Percentiles rank a stretch among this genome's conserved stretches.
Evolutionary conservation across 1,140 invertebrate species (phyloP).

Genomic region (Danaus melanippus): DNA sequence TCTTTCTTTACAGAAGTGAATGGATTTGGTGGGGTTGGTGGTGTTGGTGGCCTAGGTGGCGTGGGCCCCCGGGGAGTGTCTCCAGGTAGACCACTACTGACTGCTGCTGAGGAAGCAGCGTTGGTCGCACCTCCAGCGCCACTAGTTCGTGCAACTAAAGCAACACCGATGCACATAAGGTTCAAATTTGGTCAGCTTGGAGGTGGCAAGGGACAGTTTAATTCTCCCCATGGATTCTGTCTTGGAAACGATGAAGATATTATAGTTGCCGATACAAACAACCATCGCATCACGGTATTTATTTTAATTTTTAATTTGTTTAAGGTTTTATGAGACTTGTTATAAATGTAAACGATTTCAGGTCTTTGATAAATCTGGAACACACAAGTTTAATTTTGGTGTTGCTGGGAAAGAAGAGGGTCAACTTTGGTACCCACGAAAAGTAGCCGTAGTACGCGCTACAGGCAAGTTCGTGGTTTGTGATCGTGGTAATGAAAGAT

Average conservation of each 20-base stretch:
- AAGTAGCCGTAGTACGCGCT: conserved; percentile 92
- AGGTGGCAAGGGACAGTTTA: conserved; percentile 92
- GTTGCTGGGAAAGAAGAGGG: conserved; percentile 94
- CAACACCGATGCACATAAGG: conserved; percentile 88
- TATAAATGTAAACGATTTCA: conserved; percentile 40
- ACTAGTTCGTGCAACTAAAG: conserved; percentile 77
- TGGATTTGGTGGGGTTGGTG: conserved; percentile 54
- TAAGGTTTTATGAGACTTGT: background rate
- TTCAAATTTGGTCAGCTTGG: conserved; percentile 96
- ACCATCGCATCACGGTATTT: conserved; percentile 92
- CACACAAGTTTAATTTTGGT: conserved; percentile 92
- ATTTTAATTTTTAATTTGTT: conserved; percentile 6
- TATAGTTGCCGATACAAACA: conserved; percentile 96
- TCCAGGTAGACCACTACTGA: conserved; percentile 60
- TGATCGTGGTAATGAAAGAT: conserved; percentile 95
- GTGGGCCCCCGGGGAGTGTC: conserved; percentile 69
- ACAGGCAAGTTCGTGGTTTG: conserved; percentile 95
- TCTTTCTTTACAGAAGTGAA: conserved; percentile 52
- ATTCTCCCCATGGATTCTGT: conserved; percentile 97
- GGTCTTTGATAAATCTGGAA: conserved; percentile 92
- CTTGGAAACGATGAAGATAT: conserved; percentile 94
- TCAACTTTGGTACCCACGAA: conserved; percentile 96
- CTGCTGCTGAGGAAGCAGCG: conserved; percentile 60
- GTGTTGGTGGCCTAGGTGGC: conserved; percentile 42
- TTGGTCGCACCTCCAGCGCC: conserved; percentile 59